Conservation (phyloP, 92 coral and sea anemone species). For the Bergia puertoricense region DNA sequence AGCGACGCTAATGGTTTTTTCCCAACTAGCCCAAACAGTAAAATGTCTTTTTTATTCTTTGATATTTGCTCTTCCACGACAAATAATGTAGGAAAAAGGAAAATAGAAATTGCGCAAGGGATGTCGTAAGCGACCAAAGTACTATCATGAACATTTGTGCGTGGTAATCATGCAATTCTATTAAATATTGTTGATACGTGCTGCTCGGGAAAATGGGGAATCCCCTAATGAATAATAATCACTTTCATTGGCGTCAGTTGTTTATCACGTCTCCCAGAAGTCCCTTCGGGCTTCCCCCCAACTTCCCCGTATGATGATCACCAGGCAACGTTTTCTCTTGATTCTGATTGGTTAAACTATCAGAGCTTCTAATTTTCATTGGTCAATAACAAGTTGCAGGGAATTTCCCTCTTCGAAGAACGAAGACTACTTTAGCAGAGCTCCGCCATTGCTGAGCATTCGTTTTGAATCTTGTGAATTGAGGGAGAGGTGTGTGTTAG, state of each 20-base stretch:
- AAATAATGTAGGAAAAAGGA: not conserved
- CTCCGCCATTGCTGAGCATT: slow-evolving; percentile 76
- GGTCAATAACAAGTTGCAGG: slow-evolving; percentile 51
- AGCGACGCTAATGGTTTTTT: not conserved
- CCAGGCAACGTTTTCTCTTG: not conserved
- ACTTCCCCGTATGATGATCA: slow-evolving; percentile 2
- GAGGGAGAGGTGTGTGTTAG: not conserved
- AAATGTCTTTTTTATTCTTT: not conserved
- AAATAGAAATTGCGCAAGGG: slow-evolving; percentile 35
- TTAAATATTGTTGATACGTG: not conserved
- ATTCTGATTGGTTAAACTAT: slow-evolving; percentile 60
- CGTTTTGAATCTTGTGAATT: not conserved
- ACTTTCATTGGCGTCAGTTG: slow-evolving; percentile 20
- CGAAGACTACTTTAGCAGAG: slow-evolving; percentile 34
- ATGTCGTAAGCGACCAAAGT: slow-evolving; percentile 35
- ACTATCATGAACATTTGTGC: not conserved
- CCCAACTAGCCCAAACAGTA: not conserved
- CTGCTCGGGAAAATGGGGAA: slow-evolving; percentile 61
- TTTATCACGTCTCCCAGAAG: slow-evolving; percentile 47
- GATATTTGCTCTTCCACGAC: not conserved
- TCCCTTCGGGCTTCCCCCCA: slow-evolving; percentile 44
- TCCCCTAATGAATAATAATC: slow-evolving; percentile 76
- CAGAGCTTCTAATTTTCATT: not conserved
- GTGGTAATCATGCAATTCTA: slow-evolving; percentile 18
- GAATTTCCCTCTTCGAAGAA: slow-evolving; percentile 59